Conservation (phyloP, 2,113 vertebrate genomes). For the Hydropotes inermis region DNA sequence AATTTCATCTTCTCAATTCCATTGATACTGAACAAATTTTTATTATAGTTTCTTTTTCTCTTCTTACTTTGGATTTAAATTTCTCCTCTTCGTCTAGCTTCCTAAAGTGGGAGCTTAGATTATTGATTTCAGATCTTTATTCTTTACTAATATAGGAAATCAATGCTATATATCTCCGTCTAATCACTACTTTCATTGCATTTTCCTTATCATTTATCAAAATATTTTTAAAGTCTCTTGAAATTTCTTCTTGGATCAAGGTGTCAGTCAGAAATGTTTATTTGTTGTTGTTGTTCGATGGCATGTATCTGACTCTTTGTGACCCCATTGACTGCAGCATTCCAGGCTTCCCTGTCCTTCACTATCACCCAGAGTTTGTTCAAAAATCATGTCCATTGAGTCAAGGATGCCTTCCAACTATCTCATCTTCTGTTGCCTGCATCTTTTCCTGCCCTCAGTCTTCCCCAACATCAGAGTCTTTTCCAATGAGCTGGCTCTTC, state of each 20-base stretch:
- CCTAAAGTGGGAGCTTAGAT: background rate
- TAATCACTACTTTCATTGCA: background rate
- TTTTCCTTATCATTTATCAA: background rate
- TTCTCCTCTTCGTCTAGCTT: background rate
- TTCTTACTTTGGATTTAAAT: background rate
- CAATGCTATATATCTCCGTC: background rate
- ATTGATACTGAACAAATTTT: background rate
- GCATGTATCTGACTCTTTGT: background rate
- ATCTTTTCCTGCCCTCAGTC: background rate
- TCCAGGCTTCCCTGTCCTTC: background rate
- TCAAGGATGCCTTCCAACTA: background rate
- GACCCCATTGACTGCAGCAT: background rate
- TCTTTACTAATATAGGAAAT: background rate
- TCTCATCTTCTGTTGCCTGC: background rate
- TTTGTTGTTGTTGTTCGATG: background rate
- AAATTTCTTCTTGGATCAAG: background rate
- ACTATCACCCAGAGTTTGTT: background rate
- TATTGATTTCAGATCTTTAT: background rate
- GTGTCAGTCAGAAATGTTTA: background rate
- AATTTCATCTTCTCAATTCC: background rate
- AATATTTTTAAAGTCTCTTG: background rate
- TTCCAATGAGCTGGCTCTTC: background rate
- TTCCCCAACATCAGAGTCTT: background rate
- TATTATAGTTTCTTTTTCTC: background rate
- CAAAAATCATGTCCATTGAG: background rate